A percentile compares a stretch with the other conserved stretches of the same genome.
These are phyloP conservation scores for Aurelia sp. DNA, from an alignment of 30 jellyfish, hydroid and myxozoan genomes.

Conservation along the genomic window DNA sequence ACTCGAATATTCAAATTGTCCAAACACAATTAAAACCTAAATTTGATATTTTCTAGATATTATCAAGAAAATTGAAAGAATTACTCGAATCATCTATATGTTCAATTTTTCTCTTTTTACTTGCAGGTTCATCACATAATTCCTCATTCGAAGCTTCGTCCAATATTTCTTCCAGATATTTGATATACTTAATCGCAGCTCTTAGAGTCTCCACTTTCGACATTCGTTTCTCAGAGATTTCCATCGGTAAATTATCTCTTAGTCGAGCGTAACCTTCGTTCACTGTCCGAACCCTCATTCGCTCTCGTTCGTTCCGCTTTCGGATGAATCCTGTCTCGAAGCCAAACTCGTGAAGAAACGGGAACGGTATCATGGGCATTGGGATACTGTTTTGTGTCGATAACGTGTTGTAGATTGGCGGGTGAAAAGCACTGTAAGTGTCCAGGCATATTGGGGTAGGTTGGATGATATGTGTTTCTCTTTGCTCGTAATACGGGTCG, in stretches of 20 bases:
- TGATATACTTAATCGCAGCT: conserved; percentile 88
- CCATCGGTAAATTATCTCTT: conserved; percentile 89
- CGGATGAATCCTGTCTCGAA: conserved; percentile 94
- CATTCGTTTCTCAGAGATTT: conserved; percentile 84
- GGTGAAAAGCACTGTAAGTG: conserved; percentile 41
- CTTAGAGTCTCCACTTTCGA: conserved; percentile 91
- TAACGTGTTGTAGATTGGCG: conserved; percentile 24
- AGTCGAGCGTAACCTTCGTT: conserved; percentile 94
- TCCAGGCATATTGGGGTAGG: conserved; percentile 67
- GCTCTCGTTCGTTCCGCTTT: conserved; percentile 92
- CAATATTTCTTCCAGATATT: conserved; percentile 57
- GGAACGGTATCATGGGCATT: conserved; percentile 65
- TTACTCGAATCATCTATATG: neutral
- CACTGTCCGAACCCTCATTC: conserved; percentile 95
- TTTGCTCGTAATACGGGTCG: conserved; percentile 66
- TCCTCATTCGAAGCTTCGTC: conserved; percentile 38
- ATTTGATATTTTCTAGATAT: neutral
- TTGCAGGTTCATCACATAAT: conserved; percentile 16
- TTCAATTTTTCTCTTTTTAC: conserved; percentile 20
- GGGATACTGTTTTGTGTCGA: conserved; percentile 45
- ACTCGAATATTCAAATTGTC: too few species aligned
- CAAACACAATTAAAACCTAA: neutral
- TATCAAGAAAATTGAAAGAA: neutral
- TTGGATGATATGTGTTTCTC: conserved; percentile 48
- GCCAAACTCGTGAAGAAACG: conserved; percentile 72